A percentile compares a stretch with the other conserved stretches of the same genome.
Evolutionary conservation across 2,888 invertebrate genomes (phyloP).

Genomic region (Philhelius pedissequus): DNA sequence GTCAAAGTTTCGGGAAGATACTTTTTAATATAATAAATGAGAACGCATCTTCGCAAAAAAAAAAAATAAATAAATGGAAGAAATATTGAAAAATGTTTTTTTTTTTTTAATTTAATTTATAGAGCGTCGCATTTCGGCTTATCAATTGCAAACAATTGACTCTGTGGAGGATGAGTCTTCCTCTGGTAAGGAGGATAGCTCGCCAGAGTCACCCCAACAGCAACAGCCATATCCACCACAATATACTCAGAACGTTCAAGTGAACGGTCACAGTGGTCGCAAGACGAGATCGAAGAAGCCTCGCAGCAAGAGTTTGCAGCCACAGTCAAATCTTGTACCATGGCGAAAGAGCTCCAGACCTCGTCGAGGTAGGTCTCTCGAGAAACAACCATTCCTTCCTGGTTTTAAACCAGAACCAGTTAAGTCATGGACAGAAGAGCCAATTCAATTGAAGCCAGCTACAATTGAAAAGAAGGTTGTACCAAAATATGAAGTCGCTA

Average conservation of each 20-base stretch:
- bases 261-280: constrained; percentile 74
- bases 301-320: constrained; percentile 78
- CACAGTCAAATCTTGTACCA: constrained; percentile 75
- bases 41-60: constrained; percentile 1
- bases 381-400: constrained; percentile 77
- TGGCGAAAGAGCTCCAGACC: constrained; percentile 77
- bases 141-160: constrained; percentile 76
- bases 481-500: constrained; percentile 80
- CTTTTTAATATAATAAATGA: constrained; percentile 5
- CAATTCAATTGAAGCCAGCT: constrained; percentile 82
- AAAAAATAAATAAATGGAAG: not conserved
- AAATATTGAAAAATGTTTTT: not conserved
- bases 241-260: constrained; percentile 73
- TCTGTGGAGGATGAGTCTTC: constrained; percentile 78
- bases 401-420: constrained; percentile 77
- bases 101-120: constrained; percentile 57
- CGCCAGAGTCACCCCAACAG: constrained; percentile 74
- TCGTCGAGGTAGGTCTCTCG: constrained; percentile 79
- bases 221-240: constrained; percentile 70
- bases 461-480: constrained; percentile 80
- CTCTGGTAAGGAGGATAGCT: constrained; percentile 77
- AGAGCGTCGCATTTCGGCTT: constrained; percentile 78
- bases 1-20: not conserved
- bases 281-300: constrained; percentile 76
- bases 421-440: constrained; percentile 84